Evolutionary conservation across 1,140 invertebrate species (phyloP), one percentile per base, ranked within the genome.

Genomic region (Pseudomyrmex pallidus): DNA sequence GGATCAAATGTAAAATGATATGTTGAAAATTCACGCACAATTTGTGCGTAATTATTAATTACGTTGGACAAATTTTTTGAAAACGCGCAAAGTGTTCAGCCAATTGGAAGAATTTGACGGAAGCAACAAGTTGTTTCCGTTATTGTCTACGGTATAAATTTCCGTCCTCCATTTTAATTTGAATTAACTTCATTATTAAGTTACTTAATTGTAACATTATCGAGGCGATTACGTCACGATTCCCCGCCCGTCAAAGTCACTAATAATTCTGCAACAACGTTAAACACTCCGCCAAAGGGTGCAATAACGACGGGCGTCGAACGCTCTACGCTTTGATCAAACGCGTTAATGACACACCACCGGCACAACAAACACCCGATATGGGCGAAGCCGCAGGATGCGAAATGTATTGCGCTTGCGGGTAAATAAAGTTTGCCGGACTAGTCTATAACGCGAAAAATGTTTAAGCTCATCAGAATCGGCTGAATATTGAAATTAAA

Each of bases 71-170:
- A 80, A 72, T 80, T 50, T 35, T 35, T n/a, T 15, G 46, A 72
- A 72, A 80, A 59, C 12, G 4, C 20, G 7, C 2, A n/a, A 57
- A 4, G 3, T 15, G 64, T 4, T 25, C 44, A 64, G 13, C 10
- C 20, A 63, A 57, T 61, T 20, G 73, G 73, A 83, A 77, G 72
- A 76, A 66, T 83, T 77, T 64, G 74, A 35, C 52, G 74, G 74
- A 80, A 84, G 82, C 82, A 84, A 84, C 82, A 84, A 84, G 82
- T 84, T 35, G 82, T 84, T 84, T 84, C 63, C 61, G 62, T 83
- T 83, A 77, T 59, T 83, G 62, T 67, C 35, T 15, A 50, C 17
- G 9, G 84, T 66, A 59, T 25, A n/a, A 48, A 70, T 80, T 80
- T 35, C 44, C 76, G 57, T 59, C 50, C 5, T 25, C 46, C 66